phyloP scores from a whole-genome alignment of 2,113 vertebrate genomes.

The Glaucomys volans region DNA sequence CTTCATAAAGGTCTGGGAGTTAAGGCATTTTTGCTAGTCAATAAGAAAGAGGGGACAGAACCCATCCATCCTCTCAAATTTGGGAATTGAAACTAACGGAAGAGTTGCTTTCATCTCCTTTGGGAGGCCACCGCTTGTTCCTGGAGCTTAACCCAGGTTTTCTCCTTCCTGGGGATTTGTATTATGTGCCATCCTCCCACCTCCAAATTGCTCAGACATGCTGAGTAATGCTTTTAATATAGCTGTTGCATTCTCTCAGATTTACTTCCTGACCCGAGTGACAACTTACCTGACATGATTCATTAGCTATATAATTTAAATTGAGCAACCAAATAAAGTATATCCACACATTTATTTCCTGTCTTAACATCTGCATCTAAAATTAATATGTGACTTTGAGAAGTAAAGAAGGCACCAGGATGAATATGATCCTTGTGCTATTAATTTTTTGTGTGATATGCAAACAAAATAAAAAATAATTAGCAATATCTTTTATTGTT shows the following conservation, averaged over 20 bases:
- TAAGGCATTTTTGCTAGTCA: neutral
- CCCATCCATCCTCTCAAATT: neutral
- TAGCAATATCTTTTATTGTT: conserved; percentile 67
- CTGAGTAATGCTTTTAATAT: neutral
- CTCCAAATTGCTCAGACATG: neutral
- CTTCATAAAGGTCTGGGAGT: neutral
- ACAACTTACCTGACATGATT: neutral
- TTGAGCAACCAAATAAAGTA: neutral
- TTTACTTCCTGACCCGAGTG: neutral
- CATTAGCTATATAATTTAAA: neutral
- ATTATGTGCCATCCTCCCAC: neutral
- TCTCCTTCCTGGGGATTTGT: neutral
- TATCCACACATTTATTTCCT: neutral
- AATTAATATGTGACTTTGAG: neutral
- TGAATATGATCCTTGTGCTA: neutral
- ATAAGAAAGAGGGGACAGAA: neutral
- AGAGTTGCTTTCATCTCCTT: neutral
- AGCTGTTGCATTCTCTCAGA: neutral
- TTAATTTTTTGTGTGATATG: neutral
- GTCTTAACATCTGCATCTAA: neutral
- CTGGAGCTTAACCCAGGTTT: neutral
- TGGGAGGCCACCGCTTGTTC: neutral
- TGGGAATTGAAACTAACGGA: neutral
- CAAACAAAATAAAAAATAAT: conserved; percentile 74
- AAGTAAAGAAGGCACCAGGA: neutral